Base-by-base conservation (phyloP, 2,113 vertebrate genomes). In the Albula goreensis region DNA sequence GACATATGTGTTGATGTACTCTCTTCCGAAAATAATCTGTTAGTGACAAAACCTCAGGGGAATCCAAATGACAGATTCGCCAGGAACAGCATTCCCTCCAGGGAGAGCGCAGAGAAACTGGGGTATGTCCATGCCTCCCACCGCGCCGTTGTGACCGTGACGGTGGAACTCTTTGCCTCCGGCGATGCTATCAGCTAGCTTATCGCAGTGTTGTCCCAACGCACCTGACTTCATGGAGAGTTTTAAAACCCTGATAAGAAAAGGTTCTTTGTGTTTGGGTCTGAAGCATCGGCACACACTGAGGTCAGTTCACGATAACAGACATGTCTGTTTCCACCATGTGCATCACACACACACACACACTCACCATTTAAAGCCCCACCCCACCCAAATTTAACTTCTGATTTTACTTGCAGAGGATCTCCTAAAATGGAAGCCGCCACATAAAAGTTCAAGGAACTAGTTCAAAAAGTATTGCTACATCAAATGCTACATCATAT, bases 271-370 rank as follows among this genome's bases (percentile, higher is more conserved):
- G 6, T 74, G 2, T 4, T 5, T 66, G 15, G 6, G 60, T 19
- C 70, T 31, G 70, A n/a, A 74, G 25, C 10, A 7, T 12, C n/a
- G 19, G 70, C 4, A 74, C n/a, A 22, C n/a, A 31, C 70, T 13
- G 70, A 9, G 6, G n/a, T 31, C 70, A 74, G 9, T 19, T 25
- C 22, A 25, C 70, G 1, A 70, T 7, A 6, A 74, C 4, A 74
- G 4, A 8, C 17, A n/a, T 25, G 2, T 70, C 3, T 22, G 3
- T n/a, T 22, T 70, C 63, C 63, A n/a, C 63, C n/a, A 5, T 70
- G 63, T 70, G 63, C 63, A 74, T n/a, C 70, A 74, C 70, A 74
- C 70, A 74, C n/a, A 31, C 63, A 70, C 63, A 70, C 57, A 60
- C 11, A 8, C 3, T 3, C 3, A 13, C 57, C 31, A 41, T 41